Conservation (phyloP, 1,140 invertebrate genomes). For the Hyposmocoma kahamanoa region DNA sequence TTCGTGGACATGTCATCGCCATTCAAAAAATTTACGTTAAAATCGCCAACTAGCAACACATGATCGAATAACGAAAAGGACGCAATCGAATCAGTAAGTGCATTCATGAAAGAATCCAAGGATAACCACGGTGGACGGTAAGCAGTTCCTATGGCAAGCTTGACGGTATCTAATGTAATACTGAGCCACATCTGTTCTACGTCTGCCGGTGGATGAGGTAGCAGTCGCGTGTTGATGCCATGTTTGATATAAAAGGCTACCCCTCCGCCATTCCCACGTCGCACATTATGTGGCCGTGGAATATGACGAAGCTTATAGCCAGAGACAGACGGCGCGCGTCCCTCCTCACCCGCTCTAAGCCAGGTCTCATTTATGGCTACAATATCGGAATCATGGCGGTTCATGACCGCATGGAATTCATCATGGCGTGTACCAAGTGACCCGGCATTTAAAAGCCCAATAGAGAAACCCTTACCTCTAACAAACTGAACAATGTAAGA, state of each 20-base stretch:
- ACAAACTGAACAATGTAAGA: no score
- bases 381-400: background rate
- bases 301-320: constrained; percentile 1
- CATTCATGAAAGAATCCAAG: constrained; percentile 1
- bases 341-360: background rate
- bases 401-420: background rate
- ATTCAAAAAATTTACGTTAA: constrained; percentile 12
- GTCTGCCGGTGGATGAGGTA: background rate
- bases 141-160: background rate
- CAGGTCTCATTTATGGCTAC: constrained; percentile 6
- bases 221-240: background rate
- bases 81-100: background rate
- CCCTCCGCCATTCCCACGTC: background rate
- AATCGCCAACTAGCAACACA: constrained; percentile 7
- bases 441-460: constrained; percentile 1
- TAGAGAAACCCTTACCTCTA: background rate
- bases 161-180: background rate
- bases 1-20: background rate
- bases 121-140: constrained; percentile 1
- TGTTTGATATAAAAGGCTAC: constrained; percentile 3
- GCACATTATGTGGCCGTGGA: background rate
- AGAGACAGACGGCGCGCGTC: background rate
- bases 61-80: background rate
- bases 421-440: constrained; percentile 1
- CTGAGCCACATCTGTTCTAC: constrained; percentile 8